Evolutionary conservation across 2,797 vertebrate genomes (phyloP), one percentile per base, ranked within the genome.

Genomic region (Ciconia nigra): DNA sequence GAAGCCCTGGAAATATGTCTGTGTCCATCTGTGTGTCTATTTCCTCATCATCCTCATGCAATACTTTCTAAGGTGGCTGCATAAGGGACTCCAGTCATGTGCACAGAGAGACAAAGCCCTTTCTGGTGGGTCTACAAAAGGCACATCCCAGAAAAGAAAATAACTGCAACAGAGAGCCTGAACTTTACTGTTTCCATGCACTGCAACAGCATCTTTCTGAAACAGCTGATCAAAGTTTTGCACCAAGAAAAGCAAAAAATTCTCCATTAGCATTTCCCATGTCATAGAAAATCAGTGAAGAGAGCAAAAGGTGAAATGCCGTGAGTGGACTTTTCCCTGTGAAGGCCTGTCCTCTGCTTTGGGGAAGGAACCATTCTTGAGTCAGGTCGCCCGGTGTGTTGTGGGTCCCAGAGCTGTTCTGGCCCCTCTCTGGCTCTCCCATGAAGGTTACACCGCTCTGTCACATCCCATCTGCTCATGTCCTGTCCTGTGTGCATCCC

Each of bases 351-450:
- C 31, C 29, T 57, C n/a, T 63, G 46, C 46, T 49, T 9, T 35
- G 58, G 39, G 52, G 31, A 72, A 91, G 41, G 13, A 83, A 24
- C 10, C 3, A 1, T 42, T 35, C 33, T 39, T 35, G 24, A 35
- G 5, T 2, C 5, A 33, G 26, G 13, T 59, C 5, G 2, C 22
- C 10, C 4, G 0, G 2, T 29, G 28, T 1, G 2, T 1, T 65
- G 66, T 15, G 47, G 10, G 6, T 67, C 22, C 52, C 52, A 28
- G 65, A 9, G 39, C 11, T n/a, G 28, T 58, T 62, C 10, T 58
- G 65, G 35, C 14, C 26, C 28, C 39, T 69, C 51, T 73, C 18
- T 47, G 72, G 15, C 62, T 66, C 16, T 24, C 13, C 21, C 25
- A 21, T 2, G 33, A 46, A 44, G 35, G 52, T 49, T 17, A 9